These are phyloP conservation scores for Candoia aspera DNA, from an alignment of 2,113 vertebrate genomes.

Conservation along the genomic window DNA sequence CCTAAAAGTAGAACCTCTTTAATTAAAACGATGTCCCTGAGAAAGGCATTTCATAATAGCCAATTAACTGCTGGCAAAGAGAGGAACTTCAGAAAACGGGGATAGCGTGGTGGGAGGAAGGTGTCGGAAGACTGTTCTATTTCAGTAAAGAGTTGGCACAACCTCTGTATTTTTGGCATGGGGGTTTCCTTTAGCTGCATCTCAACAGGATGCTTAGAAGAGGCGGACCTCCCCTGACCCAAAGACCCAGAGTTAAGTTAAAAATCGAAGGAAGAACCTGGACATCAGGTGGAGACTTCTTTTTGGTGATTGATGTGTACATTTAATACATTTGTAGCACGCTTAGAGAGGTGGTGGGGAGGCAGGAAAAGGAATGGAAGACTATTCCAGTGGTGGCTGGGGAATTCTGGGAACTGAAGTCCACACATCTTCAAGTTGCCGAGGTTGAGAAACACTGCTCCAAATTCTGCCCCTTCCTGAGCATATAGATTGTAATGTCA, in stretches of 20 bases:
- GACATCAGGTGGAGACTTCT: no score
- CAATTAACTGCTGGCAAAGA: constrained; percentile 56
- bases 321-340: not conserved
- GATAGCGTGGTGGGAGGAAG: constrained; percentile 25
- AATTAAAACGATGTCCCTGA: constrained; percentile 57
- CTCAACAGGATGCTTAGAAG: not conserved
- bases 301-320: not conserved
- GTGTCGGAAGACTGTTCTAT: constrained; percentile 34
- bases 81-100: constrained; percentile 46
- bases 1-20: constrained; percentile 11
- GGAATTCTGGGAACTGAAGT: not conserved
- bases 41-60: constrained; percentile 53
- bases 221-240: not conserved
- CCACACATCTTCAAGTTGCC: not conserved
- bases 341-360: not conserved
- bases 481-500: no score
- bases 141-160: not conserved
- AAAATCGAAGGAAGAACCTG: no score
- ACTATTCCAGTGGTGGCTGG: no score
- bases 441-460: not conserved
- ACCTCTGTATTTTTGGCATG: not conserved
- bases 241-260: no score
- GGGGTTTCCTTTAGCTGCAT: not conserved
- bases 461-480: no score
- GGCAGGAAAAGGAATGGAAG: not conserved